phyloP scores from a whole-genome alignment of 2,888 invertebrate species.

The Palloptera scutellata region DNA sequence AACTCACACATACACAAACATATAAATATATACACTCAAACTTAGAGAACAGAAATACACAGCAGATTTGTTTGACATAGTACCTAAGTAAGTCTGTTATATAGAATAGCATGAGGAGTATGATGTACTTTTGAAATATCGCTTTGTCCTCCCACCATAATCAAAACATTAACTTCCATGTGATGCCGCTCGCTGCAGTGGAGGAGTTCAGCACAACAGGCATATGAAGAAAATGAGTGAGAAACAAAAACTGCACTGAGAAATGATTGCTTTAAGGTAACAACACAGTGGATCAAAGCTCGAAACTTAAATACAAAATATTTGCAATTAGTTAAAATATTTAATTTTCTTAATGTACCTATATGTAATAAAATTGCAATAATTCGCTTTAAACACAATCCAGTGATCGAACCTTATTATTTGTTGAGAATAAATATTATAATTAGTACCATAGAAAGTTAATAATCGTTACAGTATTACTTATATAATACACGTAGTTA shows the following conservation, averaged over 20 bases:
- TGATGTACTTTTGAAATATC: constrained; percentile 26
- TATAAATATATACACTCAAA: neutral
- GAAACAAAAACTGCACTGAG: constrained; percentile 25
- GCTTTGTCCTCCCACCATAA: constrained; percentile 34
- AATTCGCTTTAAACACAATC: too few species aligned
- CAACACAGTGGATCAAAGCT: constrained; percentile 3
- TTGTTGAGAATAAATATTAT: too few species aligned
- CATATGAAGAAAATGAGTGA: constrained; percentile 11
- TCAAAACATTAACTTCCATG: constrained; percentile 32
- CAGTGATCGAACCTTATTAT: too few species aligned
- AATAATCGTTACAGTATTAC: too few species aligned
- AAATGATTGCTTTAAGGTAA: constrained; percentile 19
- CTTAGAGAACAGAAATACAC: constrained; percentile 11
- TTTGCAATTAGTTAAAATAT: too few species aligned
- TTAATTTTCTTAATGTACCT: too few species aligned
- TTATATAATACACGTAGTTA: too few species aligned
- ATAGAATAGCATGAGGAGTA: neutral
- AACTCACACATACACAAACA: constrained; percentile 2
- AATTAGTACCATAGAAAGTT: too few species aligned
- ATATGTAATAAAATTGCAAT: too few species aligned
- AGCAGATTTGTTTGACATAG: constrained; percentile 29
- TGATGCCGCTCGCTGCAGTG: constrained; percentile 5
- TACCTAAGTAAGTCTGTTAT: neutral
- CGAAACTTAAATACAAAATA: too few species aligned
- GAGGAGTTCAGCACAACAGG: constrained; percentile 2